phyloP scores from a whole-genome alignment of 1,140 invertebrate genomes.

The Drosophila tristis region DNA sequence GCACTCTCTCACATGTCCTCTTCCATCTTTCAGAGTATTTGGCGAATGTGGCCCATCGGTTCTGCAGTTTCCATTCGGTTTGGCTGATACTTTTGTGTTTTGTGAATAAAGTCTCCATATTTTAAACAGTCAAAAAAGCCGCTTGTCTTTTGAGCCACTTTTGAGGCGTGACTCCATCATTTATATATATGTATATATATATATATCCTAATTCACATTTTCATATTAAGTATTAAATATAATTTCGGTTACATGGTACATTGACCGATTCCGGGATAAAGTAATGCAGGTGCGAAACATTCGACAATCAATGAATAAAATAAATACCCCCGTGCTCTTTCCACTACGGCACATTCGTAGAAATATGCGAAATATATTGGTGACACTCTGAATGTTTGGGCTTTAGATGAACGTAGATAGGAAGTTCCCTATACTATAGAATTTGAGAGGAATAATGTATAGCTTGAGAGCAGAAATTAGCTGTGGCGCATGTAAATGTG shows the following conservation, averaged over 20 bases:
- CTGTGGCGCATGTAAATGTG: too few species aligned
- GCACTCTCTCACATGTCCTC: background rate
- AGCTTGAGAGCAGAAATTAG: too few species aligned
- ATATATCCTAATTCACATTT: slow-evolving; percentile 52
- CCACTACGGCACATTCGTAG: background rate
- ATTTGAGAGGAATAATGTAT: too few species aligned
- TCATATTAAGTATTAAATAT: slow-evolving; percentile 40
- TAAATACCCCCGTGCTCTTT: too few species aligned
- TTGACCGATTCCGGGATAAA: slow-evolving; percentile 40
- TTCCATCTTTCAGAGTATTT: slow-evolving; percentile 56
- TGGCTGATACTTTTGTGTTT: slow-evolving; percentile 49
- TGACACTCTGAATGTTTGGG: too few species aligned
- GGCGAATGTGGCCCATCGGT: slow-evolving; percentile 24
- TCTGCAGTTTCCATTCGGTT: background rate
- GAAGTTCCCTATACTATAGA: too few species aligned
- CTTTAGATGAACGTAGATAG: too few species aligned
- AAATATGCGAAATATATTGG: too few species aligned
- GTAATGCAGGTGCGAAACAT: slow-evolving; percentile 14
- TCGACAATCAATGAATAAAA: too few species aligned
- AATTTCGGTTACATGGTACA: slow-evolving; percentile 30
- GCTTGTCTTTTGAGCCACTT: slow-evolving; percentile 60
- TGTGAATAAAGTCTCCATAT: slow-evolving; percentile 56
- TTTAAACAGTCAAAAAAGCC: slow-evolving; percentile 31
- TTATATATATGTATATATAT: slow-evolving; percentile 21
- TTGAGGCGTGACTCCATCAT: slow-evolving; percentile 44